Evolutionary conservation across 2,797 vertebrate species (phyloP).

Genomic region (Parotocinclus haroldoi): DNA sequence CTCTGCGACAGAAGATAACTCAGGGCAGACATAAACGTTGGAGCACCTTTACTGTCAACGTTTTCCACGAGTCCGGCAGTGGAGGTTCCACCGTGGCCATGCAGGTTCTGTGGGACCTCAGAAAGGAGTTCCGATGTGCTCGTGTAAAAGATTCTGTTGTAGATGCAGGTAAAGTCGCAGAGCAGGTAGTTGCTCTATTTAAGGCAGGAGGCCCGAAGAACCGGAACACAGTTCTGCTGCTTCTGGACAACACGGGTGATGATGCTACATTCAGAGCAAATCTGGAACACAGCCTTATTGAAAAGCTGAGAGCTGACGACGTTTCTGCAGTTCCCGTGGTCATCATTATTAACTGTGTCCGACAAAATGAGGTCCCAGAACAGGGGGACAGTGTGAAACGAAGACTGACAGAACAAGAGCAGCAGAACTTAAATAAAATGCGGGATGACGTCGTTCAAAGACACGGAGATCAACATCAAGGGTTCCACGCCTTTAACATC

Average conservation of each 20-base stretch:
- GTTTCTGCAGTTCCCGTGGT: constrained; percentile 13
- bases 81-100: constrained; percentile 37
- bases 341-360: constrained; percentile 31
- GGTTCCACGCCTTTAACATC: constrained; percentile 38
- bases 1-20: neutral
- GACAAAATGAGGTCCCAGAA: neutral
- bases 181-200: neutral
- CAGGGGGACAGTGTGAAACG: neutral
- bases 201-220: neutral
- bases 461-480: neutral
- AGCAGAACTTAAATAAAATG: neutral
- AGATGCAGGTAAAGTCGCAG: neutral
- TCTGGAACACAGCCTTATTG: constrained; percentile 11
- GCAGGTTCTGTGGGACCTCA: constrained; percentile 36
- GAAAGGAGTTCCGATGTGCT: constrained; percentile 34
- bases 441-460: neutral
- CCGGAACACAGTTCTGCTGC: constrained; percentile 39
- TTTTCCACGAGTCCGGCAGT: constrained; percentile 36
- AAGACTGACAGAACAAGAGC: constrained; percentile 4
- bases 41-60: neutral
- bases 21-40: neutral
- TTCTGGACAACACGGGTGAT: constrained; percentile 28
- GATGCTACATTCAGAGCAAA: neutral
- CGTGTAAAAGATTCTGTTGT: neutral
- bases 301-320: neutral